Base-by-base conservation (phyloP, 2,888 invertebrate species). In the Atherix ibis region DNA sequence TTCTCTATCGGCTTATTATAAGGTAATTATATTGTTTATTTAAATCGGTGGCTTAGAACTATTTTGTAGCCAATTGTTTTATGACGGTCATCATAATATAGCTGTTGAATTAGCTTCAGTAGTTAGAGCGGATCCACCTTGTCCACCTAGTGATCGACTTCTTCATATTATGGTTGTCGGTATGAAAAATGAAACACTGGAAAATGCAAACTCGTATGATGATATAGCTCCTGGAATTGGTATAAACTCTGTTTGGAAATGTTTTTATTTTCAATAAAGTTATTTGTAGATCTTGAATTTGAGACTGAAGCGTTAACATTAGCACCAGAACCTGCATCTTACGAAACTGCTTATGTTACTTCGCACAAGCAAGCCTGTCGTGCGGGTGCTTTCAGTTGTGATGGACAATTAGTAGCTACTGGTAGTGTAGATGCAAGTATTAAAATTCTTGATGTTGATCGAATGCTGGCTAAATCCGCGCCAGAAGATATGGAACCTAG, bases 351-450 rank as follows among this genome's bases (percentile, higher is more conserved):
- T 0, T 99, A 97, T 53, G 92, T 98, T 22, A 98, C 98, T 3
- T 89, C 94, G 4, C 97, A 98, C 62, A 97, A 97, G 63, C 91
- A 87, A 48, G 80, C 87, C 36, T 98, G 97, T 44, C 68, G 97
- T 34, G 84, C 95, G 0, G 97, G 94, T 5, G 91, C 92, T 3
- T 99, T 98, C 58, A 94, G 92, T 42, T 68, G 74, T 6, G 94
- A 94, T 62, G 97, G 97, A 0, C 88, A 92, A 44, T 64, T 98
- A 1, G 88, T 97, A 9, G 98, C 98, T 0, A 98, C 97, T 0
- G 98, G 97, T 10, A 95, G 95, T 45, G 91, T 89, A 2, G 98
- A 98, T 61, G 91, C 97, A 2, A 95, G 95, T 43, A 98, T 98
- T 37, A 98, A 98, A 68, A 94, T 98, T 49, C 64, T 98, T 41